Base-by-base conservation (phyloP, 2,888 invertebrate genomes). In the Thyatira batis region DNA sequence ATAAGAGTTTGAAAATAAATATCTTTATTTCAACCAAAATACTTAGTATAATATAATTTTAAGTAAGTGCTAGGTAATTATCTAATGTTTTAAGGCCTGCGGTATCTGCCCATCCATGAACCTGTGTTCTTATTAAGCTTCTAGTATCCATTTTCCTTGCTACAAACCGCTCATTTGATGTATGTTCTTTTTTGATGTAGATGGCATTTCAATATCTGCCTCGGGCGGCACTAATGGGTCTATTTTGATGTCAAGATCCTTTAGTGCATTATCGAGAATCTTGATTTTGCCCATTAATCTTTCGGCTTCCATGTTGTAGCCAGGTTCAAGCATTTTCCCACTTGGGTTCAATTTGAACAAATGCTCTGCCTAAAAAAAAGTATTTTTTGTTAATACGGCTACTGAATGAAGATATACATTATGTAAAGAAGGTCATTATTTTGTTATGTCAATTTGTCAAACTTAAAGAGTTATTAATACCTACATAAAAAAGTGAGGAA, bases 271-370 rank as follows among this genome's bases (percentile, higher is more conserved):
- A 55, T 92, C 89, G 10, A 93, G 74, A 50, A 88, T 80, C 66
- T 92, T 90, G 11, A 93, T 89, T 62, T 88, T 88, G 20, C 92
- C 89, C 58, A 93, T 62, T 10, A 93, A 58, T 51, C 76, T 82
- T 62, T 93, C 93, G 20, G 94, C 93, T 67, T 93, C 91, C 28
- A 92, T 81, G 56, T 93, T 94, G 73, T 93, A 94, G 30, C 94
- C 94, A 0, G 95, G 95, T 74, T 95, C 94, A 54, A 95, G 92
- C 93, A 95, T 94, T 80, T 93, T 94, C 0, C 95, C 95, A 63
- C 93, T 93, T 0, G 95, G 94, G 80, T 95, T 95, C 71, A 93
- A 87, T 71, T 93, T 93, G 82, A 95, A 95, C 50, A 95, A 78
- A 77, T 93, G 94, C 81, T 95, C 95, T 0, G 95, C 95, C 93